Percentiles rank a stretch among this genome's conserved stretches.
Evolutionary conservation across 2,113 vertebrate genomes (phyloP).

Genomic region (Rousettus leschenaultii): DNA sequence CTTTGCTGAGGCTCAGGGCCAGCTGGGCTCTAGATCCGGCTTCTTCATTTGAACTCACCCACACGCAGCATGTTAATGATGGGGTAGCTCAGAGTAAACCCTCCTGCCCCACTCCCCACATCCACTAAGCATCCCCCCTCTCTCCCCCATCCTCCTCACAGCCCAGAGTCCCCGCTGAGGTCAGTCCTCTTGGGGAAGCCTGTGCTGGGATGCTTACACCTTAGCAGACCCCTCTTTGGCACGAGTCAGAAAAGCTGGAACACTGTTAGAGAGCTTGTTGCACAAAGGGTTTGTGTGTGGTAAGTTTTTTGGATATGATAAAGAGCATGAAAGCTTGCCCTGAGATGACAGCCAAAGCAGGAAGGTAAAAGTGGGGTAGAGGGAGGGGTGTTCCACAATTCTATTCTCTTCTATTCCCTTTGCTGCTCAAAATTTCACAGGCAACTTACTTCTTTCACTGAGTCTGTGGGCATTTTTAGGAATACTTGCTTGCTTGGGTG

Average conservation of each 20-base stretch:
- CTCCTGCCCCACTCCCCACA: background rate
- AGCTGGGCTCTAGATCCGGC: background rate
- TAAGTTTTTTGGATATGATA: background rate
- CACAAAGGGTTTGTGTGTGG: background rate
- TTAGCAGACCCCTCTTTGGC: background rate
- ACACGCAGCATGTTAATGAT: slow-evolving; percentile 36
- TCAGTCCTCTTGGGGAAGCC: background rate
- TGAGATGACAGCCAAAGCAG: background rate
- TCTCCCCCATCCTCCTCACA: background rate
- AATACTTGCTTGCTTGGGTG: background rate
- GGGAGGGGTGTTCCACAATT: background rate
- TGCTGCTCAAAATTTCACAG: background rate
- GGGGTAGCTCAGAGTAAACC: background rate
- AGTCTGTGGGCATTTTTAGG: background rate
- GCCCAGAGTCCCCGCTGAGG: background rate
- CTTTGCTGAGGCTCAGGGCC: background rate
- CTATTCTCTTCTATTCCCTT: background rate
- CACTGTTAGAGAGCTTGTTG: background rate
- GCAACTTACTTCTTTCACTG: background rate
- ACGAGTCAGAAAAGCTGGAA: background rate
- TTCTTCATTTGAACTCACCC: background rate
- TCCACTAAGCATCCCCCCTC: background rate
- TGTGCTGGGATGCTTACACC: background rate
- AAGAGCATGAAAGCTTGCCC: background rate
- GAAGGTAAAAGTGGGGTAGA: background rate